phyloP scores from a whole-genome alignment of 92 coral and sea anemone genomes.

The Palythoa caribaeorum region DNA sequence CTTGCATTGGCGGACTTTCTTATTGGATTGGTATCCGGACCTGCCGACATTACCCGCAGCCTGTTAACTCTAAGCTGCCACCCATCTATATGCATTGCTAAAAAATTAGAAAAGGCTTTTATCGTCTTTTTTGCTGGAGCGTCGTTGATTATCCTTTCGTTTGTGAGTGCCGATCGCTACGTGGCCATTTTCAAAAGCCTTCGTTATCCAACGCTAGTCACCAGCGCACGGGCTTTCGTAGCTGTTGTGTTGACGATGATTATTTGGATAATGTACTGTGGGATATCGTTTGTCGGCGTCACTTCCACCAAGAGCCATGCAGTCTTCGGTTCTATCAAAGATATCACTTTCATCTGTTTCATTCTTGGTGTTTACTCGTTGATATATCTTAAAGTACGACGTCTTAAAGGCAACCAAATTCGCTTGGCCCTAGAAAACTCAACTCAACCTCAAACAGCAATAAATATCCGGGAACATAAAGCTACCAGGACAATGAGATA shows the following conservation, averaged over 20 bases:
- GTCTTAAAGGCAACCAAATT: background rate
- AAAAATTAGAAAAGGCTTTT: background rate
- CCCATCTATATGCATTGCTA: background rate
- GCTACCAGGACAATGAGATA: constrained; percentile 11
- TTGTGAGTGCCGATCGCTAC: constrained; percentile 31
- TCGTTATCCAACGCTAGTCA: constrained; percentile 22
- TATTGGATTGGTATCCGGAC: constrained; percentile 17
- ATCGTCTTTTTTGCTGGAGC: constrained; percentile 23
- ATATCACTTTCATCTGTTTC: background rate
- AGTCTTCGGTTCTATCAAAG: background rate
- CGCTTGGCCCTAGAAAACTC: constrained; percentile 13
- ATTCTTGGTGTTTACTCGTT: background rate
- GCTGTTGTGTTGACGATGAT: background rate
- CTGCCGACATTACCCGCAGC: constrained; percentile 15
- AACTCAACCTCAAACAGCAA: background rate
- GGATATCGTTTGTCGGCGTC: constrained; percentile 12
- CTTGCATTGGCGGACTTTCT: constrained; percentile 33
- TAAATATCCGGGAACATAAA: constrained; percentile 17
- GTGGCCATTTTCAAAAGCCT: constrained; percentile 26
- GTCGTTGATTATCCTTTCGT: constrained; percentile 18
- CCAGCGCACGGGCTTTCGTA: background rate
- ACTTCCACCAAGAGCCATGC: background rate
- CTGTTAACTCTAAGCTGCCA: constrained; percentile 2
- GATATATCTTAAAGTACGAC: constrained; percentile 1
- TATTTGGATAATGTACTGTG: background rate